Percentiles rank a stretch among this genome's conserved stretches.
These are phyloP conservation scores for Listrodromus nycthemerus DNA, from an alignment of 2,888 invertebrate genomes.

Conservation along the genomic window DNA sequence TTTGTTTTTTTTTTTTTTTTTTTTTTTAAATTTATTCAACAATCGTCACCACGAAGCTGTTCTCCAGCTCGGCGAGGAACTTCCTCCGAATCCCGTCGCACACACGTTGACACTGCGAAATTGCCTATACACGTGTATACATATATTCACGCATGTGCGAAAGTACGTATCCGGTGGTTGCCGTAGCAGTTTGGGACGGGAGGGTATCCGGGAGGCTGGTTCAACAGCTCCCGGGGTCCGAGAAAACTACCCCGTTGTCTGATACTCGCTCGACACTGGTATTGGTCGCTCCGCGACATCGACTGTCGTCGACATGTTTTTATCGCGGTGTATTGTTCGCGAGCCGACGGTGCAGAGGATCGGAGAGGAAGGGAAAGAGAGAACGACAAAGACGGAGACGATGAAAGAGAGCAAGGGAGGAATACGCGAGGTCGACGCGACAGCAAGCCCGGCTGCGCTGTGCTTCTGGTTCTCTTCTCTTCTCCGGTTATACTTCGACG, in stretches of 20 bases:
- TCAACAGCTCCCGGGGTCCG: conserved; percentile 32
- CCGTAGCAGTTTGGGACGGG: neutral
- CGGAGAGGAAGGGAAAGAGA: conserved; percentile 32
- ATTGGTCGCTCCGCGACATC: conserved; percentile 58
- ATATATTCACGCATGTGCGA: neutral
- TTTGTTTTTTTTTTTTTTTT: neutral
- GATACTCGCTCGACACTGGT: conserved; percentile 21
- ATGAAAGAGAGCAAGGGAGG: conserved; percentile 55
- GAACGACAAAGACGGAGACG: conserved; percentile 28
- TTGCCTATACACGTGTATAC: neutral
- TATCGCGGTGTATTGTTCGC: conserved; percentile 61
- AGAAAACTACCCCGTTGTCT: conserved; percentile 36
- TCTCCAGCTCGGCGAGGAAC: neutral
- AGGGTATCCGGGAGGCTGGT: conserved; percentile 31
- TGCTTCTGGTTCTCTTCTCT: conserved; percentile 52
- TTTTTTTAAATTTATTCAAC: neutral
- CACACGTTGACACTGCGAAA: conserved; percentile 23
- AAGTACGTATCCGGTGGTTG: conserved; percentile 5
- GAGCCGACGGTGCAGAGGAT: conserved; percentile 6
- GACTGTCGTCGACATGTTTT: conserved; percentile 75
- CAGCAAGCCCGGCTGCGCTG: conserved; percentile 67
- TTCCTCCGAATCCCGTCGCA: neutral
- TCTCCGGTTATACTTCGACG: conserved; percentile 34
- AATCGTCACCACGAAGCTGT: neutral
- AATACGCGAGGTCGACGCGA: conserved; percentile 62